Evolutionary conservation across 2,113 vertebrate species (phyloP).

Genomic region (Protobothrops flavoviridis): DNA sequence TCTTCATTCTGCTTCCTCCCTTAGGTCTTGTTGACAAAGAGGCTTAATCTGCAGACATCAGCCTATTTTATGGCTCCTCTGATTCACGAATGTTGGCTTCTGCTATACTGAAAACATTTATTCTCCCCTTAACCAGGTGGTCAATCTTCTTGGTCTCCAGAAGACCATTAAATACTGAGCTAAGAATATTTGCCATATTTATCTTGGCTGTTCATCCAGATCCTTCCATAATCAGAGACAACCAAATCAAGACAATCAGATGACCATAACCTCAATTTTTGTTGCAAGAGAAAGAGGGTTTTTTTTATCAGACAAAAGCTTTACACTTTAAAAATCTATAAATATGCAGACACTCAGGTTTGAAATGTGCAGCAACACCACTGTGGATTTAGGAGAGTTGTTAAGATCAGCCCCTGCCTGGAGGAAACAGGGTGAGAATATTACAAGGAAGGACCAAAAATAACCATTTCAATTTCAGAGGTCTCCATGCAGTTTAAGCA

Average conservation of each 20-base stretch:
- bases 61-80: not conserved
- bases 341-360: not conserved
- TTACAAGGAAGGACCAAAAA: not conserved
- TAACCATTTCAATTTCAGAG: not conserved
- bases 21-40: not conserved
- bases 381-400: not conserved
- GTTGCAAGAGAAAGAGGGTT: not conserved
- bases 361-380: not conserved
- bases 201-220: not conserved
- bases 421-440: not conserved
- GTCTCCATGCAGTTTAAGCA: not conserved
- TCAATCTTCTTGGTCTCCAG: not conserved
- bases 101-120: not conserved
- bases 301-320: not conserved
- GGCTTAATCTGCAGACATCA: not conserved
- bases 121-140: not conserved
- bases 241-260: not conserved
- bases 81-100: not conserved
- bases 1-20: not conserved
- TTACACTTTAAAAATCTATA: not conserved
- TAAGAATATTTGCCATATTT: not conserved
- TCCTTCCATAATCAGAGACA: not conserved
- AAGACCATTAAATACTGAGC: not conserved
- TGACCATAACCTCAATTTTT: not conserved
- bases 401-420: not conserved